A percentile compares a stretch with the other conserved stretches of the same genome.
Conservation (phyloP, 2,888 invertebrate species). For the Linnaemya tessellans region DNA sequence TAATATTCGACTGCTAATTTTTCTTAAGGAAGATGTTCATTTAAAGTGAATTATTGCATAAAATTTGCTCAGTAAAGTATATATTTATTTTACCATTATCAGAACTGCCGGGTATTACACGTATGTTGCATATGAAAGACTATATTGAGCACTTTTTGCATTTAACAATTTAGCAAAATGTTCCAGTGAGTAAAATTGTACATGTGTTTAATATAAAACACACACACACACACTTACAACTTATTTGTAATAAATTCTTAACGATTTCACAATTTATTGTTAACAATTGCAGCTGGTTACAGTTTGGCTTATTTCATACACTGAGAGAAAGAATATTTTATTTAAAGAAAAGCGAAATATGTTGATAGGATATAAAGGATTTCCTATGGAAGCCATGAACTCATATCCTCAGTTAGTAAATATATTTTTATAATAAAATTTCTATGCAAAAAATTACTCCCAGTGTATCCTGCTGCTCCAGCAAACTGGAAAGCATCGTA, state of each 20-base stretch:
- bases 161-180: constrained; percentile 39
- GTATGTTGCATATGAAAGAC: background rate
- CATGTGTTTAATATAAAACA: constrained; percentile 57
- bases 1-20: too few species aligned
- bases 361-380: too few species aligned
- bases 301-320: constrained; percentile 47
- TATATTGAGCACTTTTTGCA: constrained; percentile 16
- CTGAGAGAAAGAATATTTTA: constrained; percentile 8
- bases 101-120: background rate
- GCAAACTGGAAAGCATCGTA: constrained; percentile 55
- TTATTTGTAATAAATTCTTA: constrained; percentile 71
- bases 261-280: constrained; percentile 70
- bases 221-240: constrained; percentile 57
- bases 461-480: constrained; percentile 45
- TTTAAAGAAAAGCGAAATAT: background rate
- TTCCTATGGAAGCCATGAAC: too few species aligned
- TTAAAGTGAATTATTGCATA: too few species aligned
- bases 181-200: constrained; percentile 14
- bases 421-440: background rate
- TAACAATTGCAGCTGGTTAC: constrained; percentile 71
- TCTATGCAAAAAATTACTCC: background rate
- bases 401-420: background rate
- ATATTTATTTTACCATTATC: too few species aligned
- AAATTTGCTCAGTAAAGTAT: too few species aligned
- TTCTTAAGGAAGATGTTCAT: too few species aligned